phyloP scores from a whole-genome alignment of 2,113 vertebrate genomes.

The Baryphthengus martii region DNA sequence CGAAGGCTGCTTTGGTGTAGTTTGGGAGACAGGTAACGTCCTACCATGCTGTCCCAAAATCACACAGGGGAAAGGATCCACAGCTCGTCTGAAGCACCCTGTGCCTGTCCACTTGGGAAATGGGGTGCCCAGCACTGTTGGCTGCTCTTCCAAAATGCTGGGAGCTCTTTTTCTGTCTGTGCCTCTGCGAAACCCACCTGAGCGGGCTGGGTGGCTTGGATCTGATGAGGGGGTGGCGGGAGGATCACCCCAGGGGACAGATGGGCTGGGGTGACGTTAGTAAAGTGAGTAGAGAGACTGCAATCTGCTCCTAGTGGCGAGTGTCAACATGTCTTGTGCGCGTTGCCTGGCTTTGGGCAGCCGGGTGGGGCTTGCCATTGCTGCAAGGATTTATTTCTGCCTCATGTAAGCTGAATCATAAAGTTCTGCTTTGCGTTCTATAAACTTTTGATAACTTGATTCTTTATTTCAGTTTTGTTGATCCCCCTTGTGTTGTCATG shows the following conservation, averaged over 20 bases:
- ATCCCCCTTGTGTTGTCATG: not conserved
- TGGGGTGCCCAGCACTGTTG: accelerated
- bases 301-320: not conserved
- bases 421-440: not conserved
- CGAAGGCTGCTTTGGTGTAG: not conserved
- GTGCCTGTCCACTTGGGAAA: not conserved
- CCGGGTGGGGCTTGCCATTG: not conserved
- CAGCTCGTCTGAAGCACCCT: accelerated
- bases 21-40: not conserved
- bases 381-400: not conserved
- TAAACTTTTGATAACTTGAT: not conserved
- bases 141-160: not conserved
- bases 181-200: not conserved
- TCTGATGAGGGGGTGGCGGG: accelerated
- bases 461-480: not conserved
- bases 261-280: not conserved
- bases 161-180: not conserved
- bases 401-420: not conserved
- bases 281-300: not conserved
- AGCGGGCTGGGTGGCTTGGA: accelerated
- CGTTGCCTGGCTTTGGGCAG: not conserved
- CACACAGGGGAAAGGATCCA: not conserved
- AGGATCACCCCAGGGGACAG: not conserved
- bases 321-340: not conserved
- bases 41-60: not conserved